Evolutionary conservation across 2,113 vertebrate genomes (phyloP).

Genomic region (Lonchura striata): DNA sequence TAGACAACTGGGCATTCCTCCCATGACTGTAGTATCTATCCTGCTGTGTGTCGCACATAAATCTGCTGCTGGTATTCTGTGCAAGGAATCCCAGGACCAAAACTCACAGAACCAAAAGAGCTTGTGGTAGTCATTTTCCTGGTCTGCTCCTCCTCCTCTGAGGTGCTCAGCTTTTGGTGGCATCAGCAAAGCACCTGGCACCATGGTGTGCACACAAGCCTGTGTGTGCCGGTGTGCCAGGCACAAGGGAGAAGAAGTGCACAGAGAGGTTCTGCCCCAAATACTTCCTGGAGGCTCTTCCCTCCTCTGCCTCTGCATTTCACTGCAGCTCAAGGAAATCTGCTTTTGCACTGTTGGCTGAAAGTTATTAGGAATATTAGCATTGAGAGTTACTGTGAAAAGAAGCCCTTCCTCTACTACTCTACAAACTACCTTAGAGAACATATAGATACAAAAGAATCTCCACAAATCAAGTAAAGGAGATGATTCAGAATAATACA

Average conservation of each 20-base stretch:
- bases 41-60: neutral
- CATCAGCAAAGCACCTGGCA: accelerated
- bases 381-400: neutral
- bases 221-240: accelerated
- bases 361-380: neutral
- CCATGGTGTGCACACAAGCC: accelerated
- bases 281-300: neutral
- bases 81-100: neutral
- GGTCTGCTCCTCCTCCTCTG: neutral
- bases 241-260: accelerated
- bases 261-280: neutral
- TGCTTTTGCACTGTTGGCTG: neutral
- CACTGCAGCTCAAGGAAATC: neutral
- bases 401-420: neutral
- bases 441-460: neutral
- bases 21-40: neutral
- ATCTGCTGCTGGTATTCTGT: neutral
- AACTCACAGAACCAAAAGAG: neutral
- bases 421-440: neutral
- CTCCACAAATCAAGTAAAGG: neutral
- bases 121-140: neutral
- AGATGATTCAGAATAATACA: neutral
- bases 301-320: neutral
- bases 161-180: neutral
- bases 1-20: slow-evolving; percentile 21